These are phyloP conservation scores for Neoarius graeffei DNA, from an alignment of 2,113 vertebrate genomes.

Conservation along the genomic window DNA sequence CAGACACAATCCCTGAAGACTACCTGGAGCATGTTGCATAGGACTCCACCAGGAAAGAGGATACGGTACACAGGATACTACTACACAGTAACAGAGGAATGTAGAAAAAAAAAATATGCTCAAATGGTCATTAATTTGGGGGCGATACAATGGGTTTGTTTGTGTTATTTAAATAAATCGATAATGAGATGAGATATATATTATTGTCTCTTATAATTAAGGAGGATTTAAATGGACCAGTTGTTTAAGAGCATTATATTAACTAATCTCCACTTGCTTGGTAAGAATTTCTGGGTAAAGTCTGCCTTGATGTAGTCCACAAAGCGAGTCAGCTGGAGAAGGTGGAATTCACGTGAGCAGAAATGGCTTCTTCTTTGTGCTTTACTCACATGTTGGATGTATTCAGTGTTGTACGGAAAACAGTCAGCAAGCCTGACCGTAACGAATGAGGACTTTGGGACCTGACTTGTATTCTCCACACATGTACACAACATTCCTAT, in stretches of 20 bases:
- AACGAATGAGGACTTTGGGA: neutral
- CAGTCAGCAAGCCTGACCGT: neutral
- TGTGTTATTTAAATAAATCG: neutral
- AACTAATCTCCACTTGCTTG: neutral
- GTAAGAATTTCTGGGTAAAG: neutral
- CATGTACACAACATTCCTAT: neutral
- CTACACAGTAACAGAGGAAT: neutral
- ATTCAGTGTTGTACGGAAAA: neutral
- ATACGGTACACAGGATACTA: slow-evolving; percentile 9
- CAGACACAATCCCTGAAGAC: slow-evolving; percentile 93
- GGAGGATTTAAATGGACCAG: neutral
- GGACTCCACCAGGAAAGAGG: slow-evolving; percentile 59
- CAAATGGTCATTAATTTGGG: neutral
- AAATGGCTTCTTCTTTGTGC: neutral
- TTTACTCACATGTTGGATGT: slow-evolving; percentile 1
- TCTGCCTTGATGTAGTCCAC: neutral
- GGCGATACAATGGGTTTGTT: neutral
- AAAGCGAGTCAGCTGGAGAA: neutral
- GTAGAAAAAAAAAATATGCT: neutral
- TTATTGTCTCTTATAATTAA: neutral
- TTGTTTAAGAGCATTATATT: neutral
- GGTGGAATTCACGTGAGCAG: neutral
- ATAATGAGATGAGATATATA: neutral
- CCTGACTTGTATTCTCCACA: neutral
- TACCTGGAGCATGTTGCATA: slow-evolving; percentile 82